These are phyloP conservation scores for Hozukius guyotensis DNA, from an alignment of 2,797 vertebrate species.

Conservation along the genomic window DNA sequence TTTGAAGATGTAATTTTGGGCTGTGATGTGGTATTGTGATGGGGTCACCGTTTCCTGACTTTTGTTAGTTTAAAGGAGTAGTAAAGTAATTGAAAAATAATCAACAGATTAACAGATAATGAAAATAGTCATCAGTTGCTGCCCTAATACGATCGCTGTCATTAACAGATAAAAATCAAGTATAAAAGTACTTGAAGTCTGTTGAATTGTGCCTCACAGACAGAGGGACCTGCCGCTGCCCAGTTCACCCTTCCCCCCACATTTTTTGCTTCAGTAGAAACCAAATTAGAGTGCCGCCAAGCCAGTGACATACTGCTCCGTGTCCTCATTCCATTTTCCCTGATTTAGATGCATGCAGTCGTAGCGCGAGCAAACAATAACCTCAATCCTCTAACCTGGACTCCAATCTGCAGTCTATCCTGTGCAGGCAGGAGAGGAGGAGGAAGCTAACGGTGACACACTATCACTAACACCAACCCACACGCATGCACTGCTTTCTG, in stretches of 20 bases:
- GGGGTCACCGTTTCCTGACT: neutral
- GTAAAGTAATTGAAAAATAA: neutral
- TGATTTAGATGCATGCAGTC: slow-evolving; percentile 32
- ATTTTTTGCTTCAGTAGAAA: slow-evolving; percentile 54
- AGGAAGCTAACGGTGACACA: slow-evolving; percentile 13
- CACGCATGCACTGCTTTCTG: slow-evolving; percentile 13
- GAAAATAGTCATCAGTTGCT: neutral
- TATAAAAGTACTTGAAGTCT: neutral
- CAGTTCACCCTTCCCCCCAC: slow-evolving; percentile 54
- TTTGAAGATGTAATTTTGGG: neutral
- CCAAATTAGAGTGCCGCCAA: slow-evolving; percentile 60
- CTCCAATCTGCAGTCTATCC: slow-evolving; percentile 6
- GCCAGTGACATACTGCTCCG: slow-evolving; percentile 46
- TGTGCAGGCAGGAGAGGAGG: slow-evolving; percentile 5
- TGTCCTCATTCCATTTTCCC: slow-evolving; percentile 59
- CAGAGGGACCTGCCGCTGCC: slow-evolving; percentile 42
- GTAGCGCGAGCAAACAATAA: slow-evolving; percentile 7
- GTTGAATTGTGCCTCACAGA: slow-evolving; percentile 12
- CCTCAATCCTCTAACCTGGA: slow-evolving; percentile 46
- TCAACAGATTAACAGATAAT: neutral
- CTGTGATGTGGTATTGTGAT: neutral
- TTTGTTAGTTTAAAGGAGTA: neutral
- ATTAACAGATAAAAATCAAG: neutral
- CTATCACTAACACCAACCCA: slow-evolving; percentile 19
- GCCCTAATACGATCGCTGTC: too few species aligned